phyloP scores from a whole-genome alignment of 2,797 vertebrate species.

The Iguana delicatissima region DNA sequence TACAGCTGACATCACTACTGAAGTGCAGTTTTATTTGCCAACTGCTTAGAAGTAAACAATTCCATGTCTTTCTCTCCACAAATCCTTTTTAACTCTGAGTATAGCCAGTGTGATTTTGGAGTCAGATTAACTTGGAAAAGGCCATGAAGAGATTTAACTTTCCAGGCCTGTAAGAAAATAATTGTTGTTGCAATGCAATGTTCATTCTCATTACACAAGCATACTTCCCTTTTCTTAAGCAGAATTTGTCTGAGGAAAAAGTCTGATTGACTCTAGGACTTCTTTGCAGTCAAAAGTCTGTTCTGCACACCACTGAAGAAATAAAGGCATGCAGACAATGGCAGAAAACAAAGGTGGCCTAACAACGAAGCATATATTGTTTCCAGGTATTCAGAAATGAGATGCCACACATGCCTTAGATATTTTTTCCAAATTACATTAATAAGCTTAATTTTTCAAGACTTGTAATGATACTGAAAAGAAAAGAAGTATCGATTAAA shows the following conservation, averaged over 20 bases:
- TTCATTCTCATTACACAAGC: too few species aligned
- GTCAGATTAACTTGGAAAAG: background rate
- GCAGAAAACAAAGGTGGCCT: too few species aligned
- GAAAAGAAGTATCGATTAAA: background rate
- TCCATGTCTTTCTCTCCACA: background rate
- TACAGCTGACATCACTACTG: background rate
- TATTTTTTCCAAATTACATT: background rate
- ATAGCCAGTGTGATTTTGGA: background rate
- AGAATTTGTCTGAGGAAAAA: background rate
- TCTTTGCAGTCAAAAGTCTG: background rate
- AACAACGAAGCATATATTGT: background rate
- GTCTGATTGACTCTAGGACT: background rate
- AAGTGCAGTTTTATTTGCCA: constrained; percentile 15
- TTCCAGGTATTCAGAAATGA: background rate
- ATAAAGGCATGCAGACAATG: background rate
- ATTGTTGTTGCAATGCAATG: background rate
- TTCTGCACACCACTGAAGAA: background rate
- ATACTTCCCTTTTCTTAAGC: background rate
- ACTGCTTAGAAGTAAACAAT: background rate
- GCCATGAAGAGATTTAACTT: too few species aligned
- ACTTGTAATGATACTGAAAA: background rate
- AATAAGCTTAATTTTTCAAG: background rate
- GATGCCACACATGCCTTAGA: background rate
- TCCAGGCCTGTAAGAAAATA: background rate
- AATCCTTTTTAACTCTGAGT: background rate